Evolutionary conservation across 1,140 invertebrate genomes (phyloP).

Genomic region (Diachasma alloeum): DNA sequence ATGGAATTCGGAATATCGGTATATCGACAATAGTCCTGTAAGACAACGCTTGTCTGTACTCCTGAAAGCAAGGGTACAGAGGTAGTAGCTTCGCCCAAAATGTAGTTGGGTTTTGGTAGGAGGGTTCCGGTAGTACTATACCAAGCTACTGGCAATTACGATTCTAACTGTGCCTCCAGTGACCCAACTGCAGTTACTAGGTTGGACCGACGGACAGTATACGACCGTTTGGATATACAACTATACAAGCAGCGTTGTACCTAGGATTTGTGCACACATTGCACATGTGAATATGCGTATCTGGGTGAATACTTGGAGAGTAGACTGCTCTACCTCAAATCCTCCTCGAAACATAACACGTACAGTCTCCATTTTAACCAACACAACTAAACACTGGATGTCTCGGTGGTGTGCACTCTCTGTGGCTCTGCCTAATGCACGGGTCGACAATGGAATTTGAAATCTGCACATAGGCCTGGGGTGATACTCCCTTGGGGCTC

Average conservation of each 20-base stretch:
- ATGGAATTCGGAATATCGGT: not conserved
- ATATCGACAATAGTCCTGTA: not conserved
- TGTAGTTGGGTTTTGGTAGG: not conserved
- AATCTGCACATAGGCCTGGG: slow-evolving; percentile 26
- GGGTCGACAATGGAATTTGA: slow-evolving; percentile 36
- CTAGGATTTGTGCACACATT: not conserved
- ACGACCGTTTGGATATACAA: slow-evolving; percentile 13
- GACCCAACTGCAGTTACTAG: slow-evolving; percentile 26
- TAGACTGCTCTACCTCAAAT: not conserved
- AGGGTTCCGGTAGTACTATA: slow-evolving; percentile 14
- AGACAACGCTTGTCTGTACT: not conserved
- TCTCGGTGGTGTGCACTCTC: not conserved
- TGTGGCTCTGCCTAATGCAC: slow-evolving; percentile 31
- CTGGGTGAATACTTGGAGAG: not conserved
- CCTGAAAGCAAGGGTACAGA: not conserved
- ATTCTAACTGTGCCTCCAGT: slow-evolving; percentile 27
- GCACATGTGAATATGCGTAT: slow-evolving; percentile 7
- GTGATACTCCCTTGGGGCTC: not conserved
- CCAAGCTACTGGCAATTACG: slow-evolving; percentile 32
- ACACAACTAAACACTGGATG: not conserved
- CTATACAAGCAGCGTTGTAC: not conserved
- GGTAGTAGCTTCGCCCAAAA: not conserved
- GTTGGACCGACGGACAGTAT: slow-evolving; percentile 2
- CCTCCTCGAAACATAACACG: not conserved
- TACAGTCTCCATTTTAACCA: not conserved